A percentile compares a stretch with the other conserved stretches of the same genome.
These are phyloP conservation scores for Psittacula echo DNA, from an alignment of 2,797 vertebrate species.

Conservation along the genomic window DNA sequence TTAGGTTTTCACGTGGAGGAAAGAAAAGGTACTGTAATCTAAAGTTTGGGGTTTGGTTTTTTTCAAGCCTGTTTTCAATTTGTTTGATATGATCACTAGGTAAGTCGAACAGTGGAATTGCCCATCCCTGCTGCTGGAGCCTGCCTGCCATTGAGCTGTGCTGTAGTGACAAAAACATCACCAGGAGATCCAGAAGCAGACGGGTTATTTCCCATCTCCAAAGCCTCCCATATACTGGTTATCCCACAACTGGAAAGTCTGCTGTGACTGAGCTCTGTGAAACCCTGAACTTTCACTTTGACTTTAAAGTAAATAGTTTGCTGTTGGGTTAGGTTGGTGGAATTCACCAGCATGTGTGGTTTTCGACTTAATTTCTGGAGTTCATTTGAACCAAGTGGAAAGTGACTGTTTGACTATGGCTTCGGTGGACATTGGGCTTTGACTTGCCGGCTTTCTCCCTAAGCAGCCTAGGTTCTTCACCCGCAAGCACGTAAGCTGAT, in stretches of 20 bases:
- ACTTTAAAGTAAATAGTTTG: neutral
- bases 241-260: neutral
- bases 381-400: neutral
- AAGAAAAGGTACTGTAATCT: neutral
- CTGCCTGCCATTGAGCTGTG: neutral
- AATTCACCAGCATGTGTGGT: neutral
- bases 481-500: neutral
- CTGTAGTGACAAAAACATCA: neutral
- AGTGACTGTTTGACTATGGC: neutral
- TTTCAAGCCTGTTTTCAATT: neutral
- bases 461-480: neutral
- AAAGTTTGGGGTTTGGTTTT: neutral
- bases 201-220: neutral
- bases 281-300: constrained; percentile 41
- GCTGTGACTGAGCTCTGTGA: neutral
- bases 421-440: neutral
- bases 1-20: neutral
- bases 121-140: neutral
- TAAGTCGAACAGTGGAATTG: neutral
- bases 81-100: neutral
- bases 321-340: neutral
- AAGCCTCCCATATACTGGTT: neutral
- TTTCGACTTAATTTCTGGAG: neutral
- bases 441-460: neutral
- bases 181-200: neutral